These are phyloP conservation scores for Micromussa lordhowensis DNA, from an alignment of 92 coral and sea anemone species.

Conservation along the genomic window DNA sequence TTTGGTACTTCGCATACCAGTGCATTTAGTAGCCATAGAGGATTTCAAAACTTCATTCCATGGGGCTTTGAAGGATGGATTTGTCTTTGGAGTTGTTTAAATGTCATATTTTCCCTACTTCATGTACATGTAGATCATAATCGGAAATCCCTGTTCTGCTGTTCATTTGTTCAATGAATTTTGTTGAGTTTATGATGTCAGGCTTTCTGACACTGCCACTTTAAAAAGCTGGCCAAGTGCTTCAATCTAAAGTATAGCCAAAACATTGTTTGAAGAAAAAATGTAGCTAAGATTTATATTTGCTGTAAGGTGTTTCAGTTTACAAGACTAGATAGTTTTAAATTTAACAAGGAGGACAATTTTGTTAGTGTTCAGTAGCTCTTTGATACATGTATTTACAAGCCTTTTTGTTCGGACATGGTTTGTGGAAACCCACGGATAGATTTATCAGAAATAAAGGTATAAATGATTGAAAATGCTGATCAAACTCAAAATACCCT, in stretches of 20 bases:
- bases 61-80: conserved; percentile 18
- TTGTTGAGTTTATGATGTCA: not conserved
- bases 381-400: not conserved
- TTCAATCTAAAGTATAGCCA: not conserved
- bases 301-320: not conserved
- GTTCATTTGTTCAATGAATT: not conserved
- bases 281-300: not conserved
- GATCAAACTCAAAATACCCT: not conserved
- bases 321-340: not conserved
- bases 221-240: not conserved
- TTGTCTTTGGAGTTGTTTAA: conserved; percentile 2
- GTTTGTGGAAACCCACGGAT: not conserved
- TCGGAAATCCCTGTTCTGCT: not conserved
- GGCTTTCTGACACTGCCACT: not conserved
- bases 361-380: not conserved
- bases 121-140: not conserved
- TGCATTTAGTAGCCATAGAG: not conserved
- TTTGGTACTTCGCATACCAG: not conserved
- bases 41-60: conserved; percentile 6
- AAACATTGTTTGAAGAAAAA: not conserved
- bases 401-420: not conserved
- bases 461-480: not conserved
- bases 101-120: not conserved
- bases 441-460: not conserved
- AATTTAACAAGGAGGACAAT: not conserved